Conservation (phyloP, 2,797 vertebrate species). For the Trematocara caparti region DNA sequence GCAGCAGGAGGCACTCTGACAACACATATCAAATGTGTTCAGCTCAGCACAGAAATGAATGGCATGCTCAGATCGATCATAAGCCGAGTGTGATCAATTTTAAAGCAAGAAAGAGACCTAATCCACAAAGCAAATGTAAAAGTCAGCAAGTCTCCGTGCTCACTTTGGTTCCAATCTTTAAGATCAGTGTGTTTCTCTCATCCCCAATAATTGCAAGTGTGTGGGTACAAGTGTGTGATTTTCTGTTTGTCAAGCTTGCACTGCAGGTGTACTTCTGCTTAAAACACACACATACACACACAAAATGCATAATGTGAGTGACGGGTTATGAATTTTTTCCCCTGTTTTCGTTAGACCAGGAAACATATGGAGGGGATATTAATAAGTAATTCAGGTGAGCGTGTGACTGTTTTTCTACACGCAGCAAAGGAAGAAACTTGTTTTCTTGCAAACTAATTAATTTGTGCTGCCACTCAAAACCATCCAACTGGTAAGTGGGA, state of each 20-base stretch:
- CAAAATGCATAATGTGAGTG: neutral
- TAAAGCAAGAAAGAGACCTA: neutral
- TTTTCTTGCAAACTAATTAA: constrained; percentile 31
- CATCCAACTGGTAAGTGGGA: constrained; percentile 19
- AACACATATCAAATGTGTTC: constrained; percentile 1
- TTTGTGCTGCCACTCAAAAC: constrained; percentile 45
- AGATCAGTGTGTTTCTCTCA: neutral
- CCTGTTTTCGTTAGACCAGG: neutral
- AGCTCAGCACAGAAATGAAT: neutral
- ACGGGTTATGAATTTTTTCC: constrained; percentile 1
- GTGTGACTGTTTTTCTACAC: neutral
- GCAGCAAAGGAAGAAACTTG: neutral
- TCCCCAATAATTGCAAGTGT: neutral
- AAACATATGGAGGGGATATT: neutral
- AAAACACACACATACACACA: neutral
- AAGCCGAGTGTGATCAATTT: neutral
- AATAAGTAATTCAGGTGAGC: constrained; percentile 22
- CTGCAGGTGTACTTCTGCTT: neutral
- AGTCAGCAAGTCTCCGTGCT: neutral
- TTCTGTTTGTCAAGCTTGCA: neutral
- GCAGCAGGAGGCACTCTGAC: constrained; percentile 65
- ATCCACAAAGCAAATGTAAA: neutral
- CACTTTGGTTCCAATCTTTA: neutral
- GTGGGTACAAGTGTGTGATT: neutral
- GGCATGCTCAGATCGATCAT: neutral